These are phyloP conservation scores for Aurelia aurita DNA, from an alignment of 30 jellyfish, hydroid and myxozoan species.

Conservation along the genomic window DNA sequence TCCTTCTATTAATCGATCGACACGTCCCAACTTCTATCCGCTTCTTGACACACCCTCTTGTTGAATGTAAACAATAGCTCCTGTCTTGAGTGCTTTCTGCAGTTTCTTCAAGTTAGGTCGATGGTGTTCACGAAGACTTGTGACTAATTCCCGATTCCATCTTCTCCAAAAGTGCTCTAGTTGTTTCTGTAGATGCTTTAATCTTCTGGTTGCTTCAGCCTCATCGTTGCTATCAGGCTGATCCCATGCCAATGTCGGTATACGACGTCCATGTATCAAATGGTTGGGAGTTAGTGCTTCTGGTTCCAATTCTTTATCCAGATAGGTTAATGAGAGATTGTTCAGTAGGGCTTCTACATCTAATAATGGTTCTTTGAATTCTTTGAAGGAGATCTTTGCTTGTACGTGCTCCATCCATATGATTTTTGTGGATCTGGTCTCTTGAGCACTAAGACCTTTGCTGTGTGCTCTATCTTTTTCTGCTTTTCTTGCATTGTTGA, in stretches of 20 bases:
- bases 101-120: neutral
- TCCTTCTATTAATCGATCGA: too few relatives aligned
- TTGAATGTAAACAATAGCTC: slow-evolving; percentile 6
- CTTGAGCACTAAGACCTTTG: too few relatives aligned
- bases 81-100: neutral
- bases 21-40: slow-evolving; percentile 13
- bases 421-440: neutral
- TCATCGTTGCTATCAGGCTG: slow-evolving; percentile 14
- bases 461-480: too few relatives aligned
- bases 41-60: slow-evolving; percentile 3
- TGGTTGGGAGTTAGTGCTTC: slow-evolving; percentile 6
- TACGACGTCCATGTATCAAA: neutral
- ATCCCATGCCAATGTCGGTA: slow-evolving; percentile 16
- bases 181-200: slow-evolving; percentile 27
- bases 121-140: slow-evolving; percentile 40
- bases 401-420: neutral
- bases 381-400: neutral
- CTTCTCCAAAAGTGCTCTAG: slow-evolving; percentile 13
- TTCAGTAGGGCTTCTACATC: neutral
- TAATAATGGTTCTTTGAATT: neutral
- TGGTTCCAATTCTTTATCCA: slow-evolving; percentile 1
- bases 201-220: slow-evolving; percentile 10
- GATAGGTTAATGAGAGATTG: neutral
- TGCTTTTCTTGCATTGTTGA: slow-evolving; percentile 49
- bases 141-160: slow-evolving; percentile 18